Base-by-base conservation (phyloP, 2,113 vertebrate species). In the Lasiurus cinereus region DNA sequence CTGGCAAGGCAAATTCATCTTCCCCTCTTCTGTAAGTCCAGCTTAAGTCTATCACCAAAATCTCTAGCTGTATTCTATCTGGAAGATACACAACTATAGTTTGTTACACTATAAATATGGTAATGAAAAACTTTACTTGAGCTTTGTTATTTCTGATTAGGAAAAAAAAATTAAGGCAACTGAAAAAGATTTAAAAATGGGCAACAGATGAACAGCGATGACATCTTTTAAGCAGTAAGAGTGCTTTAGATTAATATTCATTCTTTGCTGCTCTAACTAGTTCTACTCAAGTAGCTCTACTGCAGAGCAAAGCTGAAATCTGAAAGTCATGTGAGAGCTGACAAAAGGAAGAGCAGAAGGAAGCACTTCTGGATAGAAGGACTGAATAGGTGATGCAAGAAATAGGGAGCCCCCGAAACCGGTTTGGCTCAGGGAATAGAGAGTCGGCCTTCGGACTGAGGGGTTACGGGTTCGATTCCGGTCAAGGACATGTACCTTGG, bases 151-250 rank as follows among this genome's bases (percentile, higher is more conserved):
- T 91, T 92, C 66, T 92, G 50, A 93, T 29, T 83, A 92, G 29
- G 59, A 88, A 94, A 46, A 27, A 74, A 95, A 92, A 69, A 77
- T 27, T 76, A 94, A 88, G 24, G 33, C 67, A 85, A 93, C 18
- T 33, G 67, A 86, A 92, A 92, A 39, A 82, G 33, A 82, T 72
- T 78, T 82, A 72, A 91, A 78, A 72, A 91, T 10, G 24, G 62
- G 27, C 31, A 96, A 27, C 12, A 94, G 16, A 33, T 6, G 2
- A 67, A 50, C 6, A 74, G 4, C 31, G 19, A 90, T 14, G 29
- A 52, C 12, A 39, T 82, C 31, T 72, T 72, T 19, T 50, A 21
- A 88, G 33, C 13, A 82, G n/a, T 8, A 62, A 93, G 50, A 67
- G 76, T 18, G n/a, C 31, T 88, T 88, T 39, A 18, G 72, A 64